Conservation (phyloP, 2,113 vertebrate genomes). For the Regulus satrapa region DNA sequence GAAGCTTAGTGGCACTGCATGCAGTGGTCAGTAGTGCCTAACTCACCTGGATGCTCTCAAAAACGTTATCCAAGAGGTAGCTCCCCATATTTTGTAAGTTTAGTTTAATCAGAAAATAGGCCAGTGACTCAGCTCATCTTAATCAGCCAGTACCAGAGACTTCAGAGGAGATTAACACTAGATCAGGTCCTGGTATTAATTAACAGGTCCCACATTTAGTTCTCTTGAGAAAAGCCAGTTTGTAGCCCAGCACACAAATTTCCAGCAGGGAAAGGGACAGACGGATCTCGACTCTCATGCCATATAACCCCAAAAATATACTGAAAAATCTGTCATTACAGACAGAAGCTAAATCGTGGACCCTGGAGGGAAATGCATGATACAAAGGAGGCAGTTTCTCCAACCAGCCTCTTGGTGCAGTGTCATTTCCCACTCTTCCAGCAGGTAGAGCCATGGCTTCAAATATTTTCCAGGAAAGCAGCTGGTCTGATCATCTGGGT, state of each 20-base stretch:
- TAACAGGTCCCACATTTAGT: neutral
- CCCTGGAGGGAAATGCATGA: neutral
- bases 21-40: neutral
- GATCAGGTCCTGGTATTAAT: neutral
- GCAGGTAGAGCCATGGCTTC: conserved; percentile 24
- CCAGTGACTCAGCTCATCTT: neutral
- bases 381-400: neutral
- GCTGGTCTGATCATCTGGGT: neutral
- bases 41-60: neutral
- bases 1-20: neutral
- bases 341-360: neutral
- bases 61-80: neutral
- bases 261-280: neutral
- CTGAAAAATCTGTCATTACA: neutral
- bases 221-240: neutral
- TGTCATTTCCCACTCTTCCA: conserved; percentile 6
- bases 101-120: neutral
- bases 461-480: neutral
- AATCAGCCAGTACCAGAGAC: neutral
- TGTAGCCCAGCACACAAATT: neutral
- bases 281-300: neutral
- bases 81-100: neutral
- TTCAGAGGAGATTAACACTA: neutral
- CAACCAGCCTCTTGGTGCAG: neutral
- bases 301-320: fast-evolving